Base-by-base conservation (phyloP, 2,797 vertebrate genomes). In the Stomatorhinus walkeri region DNA sequence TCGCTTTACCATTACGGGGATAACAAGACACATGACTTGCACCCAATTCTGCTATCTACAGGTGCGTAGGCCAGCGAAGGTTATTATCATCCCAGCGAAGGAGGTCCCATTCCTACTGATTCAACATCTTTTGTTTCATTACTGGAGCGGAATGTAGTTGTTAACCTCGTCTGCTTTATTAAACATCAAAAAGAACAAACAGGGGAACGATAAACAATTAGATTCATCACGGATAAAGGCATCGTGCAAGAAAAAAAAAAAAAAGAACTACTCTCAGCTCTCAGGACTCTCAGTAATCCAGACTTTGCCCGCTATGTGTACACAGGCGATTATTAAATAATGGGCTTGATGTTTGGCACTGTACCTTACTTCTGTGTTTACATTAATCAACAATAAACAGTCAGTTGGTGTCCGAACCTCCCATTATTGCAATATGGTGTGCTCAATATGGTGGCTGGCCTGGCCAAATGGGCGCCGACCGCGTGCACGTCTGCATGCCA, bases 351-450 rank as follows among this genome's bases (percentile, higher is more conserved):
- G 16, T 36, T 59, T 56, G 28, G 48, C 16, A 1, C 52, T 6
- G 51, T 24, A 36, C 49, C 14, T 87, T 87, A 87, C 32, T 87
- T 56, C 85, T 19, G 49, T 54, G 52, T 56, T 56, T 54, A 59
- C 52, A 19, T n/a, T 56, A 32, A 36, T 56, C 83, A 54, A 56
- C 49, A 54, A 56, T 56, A 54, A 56, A 36, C 51, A 54, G 49
- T 87, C 49, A 51, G 49, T 36, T n/a, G 52, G 51, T 56, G 14
- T 24, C 49, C n/a, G 52, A 56, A 87, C 24, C n/a, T 56, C 51
- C 28, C 85, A 87, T 56, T 87, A 87, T 56, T 84, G 46, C 46
- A 84, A 84, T 84, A 84, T 84, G 81, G 81, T 48, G 43, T 49
- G 40, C 81, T 84, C 81, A 84, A 84, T 48, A 84, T 49, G 43